A percentile compares a stretch with the other conserved stretches of the same genome.
Conservation (phyloP, 2,888 invertebrate genomes). For the Melinaea marsaeus region DNA sequence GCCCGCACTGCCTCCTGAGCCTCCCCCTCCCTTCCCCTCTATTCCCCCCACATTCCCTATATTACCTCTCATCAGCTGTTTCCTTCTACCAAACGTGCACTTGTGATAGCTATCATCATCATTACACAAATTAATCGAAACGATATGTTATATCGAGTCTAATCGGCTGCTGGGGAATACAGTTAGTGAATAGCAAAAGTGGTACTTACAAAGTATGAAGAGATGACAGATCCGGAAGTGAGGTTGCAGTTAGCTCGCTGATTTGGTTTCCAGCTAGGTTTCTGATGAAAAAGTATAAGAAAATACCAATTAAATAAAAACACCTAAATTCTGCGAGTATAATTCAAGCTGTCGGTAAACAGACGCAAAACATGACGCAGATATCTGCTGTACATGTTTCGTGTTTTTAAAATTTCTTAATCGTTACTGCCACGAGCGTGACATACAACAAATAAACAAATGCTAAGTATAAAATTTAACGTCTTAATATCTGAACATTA, state of each 20-base stretch:
- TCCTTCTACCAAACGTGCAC: conserved; percentile 14
- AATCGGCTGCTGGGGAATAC: neutral
- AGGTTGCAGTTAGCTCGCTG: conserved; percentile 80
- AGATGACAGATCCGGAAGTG: conserved; percentile 84
- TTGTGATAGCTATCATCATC: conserved; percentile 14
- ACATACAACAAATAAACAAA: neutral
- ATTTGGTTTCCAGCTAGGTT: conserved; percentile 88
- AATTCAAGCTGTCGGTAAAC: no score
- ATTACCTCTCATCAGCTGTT: conserved; percentile 1
- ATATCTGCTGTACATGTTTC: neutral
- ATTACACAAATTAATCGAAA: conserved; percentile 14
- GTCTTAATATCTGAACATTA: neutral
- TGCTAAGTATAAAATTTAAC: neutral
- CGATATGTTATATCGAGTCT: conserved; percentile 6
- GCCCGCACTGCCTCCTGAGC: conserved; percentile 9
- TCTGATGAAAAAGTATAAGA: conserved; percentile 61
- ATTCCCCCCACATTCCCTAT: no score
- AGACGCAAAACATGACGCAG: neutral
- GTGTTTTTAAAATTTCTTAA: neutral
- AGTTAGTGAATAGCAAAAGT: conserved; percentile 2
- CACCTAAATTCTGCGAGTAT: no score
- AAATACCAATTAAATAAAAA: neutral
- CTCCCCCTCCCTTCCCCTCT: neutral
- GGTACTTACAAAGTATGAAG: conserved; percentile 88
- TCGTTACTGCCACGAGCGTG: neutral